Evolutionary conservation across 2,797 vertebrate species (phyloP).

Genomic region (Spheniscus humboldti): DNA sequence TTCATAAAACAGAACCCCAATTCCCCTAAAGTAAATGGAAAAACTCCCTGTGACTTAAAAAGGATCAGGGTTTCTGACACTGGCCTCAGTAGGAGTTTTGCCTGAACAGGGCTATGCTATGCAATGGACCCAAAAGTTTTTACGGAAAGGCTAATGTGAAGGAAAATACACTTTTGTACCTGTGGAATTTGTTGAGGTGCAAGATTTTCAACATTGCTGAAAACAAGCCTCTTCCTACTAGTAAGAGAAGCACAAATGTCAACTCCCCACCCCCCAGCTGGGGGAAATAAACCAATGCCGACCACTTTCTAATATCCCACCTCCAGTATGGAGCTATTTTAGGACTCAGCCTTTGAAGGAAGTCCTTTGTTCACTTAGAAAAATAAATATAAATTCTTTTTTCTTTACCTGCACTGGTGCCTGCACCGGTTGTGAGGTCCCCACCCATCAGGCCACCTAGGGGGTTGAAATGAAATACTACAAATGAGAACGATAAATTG

Average conservation of each 20-base stretch:
- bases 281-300: not conserved
- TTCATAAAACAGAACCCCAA: not conserved
- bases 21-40: not conserved
- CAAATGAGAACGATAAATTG: conserved; percentile 28
- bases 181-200: not conserved
- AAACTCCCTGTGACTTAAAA: not conserved
- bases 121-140: not conserved
- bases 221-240: not conserved
- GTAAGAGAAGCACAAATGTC: not conserved
- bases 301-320: not conserved
- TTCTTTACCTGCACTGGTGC: conserved; percentile 98
- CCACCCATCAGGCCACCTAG: conserved; percentile 98
- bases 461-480: conserved; percentile 69
- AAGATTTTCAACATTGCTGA: not conserved
- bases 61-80: not conserved
- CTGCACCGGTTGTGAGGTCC: conserved; percentile 97
- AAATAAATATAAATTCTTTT: not conserved
- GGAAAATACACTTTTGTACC: not conserved
- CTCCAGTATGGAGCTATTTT: conserved; percentile 20
- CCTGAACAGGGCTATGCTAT: not conserved
- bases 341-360: not conserved
- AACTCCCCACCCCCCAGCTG: not conserved
- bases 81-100: not conserved
- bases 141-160: not conserved
- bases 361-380: conserved; percentile 17